Base-by-base conservation (phyloP, 2,797 vertebrate genomes). In the Sparidentex hasta region DNA sequence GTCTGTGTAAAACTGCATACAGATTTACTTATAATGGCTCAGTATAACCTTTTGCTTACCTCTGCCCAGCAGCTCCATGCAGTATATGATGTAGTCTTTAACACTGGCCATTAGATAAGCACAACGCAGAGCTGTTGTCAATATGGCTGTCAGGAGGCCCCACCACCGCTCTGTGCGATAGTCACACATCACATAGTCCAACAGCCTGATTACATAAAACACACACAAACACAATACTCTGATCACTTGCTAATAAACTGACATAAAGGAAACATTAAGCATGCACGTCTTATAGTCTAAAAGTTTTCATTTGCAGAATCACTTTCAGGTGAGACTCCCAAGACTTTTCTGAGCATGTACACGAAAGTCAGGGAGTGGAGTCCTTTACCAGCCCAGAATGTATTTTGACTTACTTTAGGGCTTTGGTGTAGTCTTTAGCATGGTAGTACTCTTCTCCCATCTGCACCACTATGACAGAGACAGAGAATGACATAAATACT, bases 391-490 rank as follows among this genome's bases (percentile, higher is more conserved):
- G 21, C 7, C 1, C 4, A 51, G 48, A 0, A 1, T 56, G 46
- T 5, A 27, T 23, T 56, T 3, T 20, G 7, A 96, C 97, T 97
- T 89, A 99, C 98, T 98, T 99, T 23, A 99, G 94, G 77, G 98
- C 97, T 95, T 99, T 99, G 56, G 96, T 97, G 90, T 98, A 98
- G 90, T 99, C 98, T 94, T 98, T 97, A 44, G 98, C 97, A 0
- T 97, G 96, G 84, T 98, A 99, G 94, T 99, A 99, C 44, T 99
- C 98, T 86, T 99, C 97, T 83, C 98, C 98, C 98, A 99, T 99
- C 64, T 99, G 98, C 88, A 99, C 98, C 98, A 99, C 98, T 99
- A 73, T 6, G 74, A 41, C 17, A 72, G 54, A 72, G 7, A 81
- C 20, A 80, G 5, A 87, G 3, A 75, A 7, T 33, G 1, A 51